These are phyloP conservation scores for Cardiocondyla obscurior DNA, from an alignment of 1,140 invertebrate genomes.

Conservation along the genomic window DNA sequence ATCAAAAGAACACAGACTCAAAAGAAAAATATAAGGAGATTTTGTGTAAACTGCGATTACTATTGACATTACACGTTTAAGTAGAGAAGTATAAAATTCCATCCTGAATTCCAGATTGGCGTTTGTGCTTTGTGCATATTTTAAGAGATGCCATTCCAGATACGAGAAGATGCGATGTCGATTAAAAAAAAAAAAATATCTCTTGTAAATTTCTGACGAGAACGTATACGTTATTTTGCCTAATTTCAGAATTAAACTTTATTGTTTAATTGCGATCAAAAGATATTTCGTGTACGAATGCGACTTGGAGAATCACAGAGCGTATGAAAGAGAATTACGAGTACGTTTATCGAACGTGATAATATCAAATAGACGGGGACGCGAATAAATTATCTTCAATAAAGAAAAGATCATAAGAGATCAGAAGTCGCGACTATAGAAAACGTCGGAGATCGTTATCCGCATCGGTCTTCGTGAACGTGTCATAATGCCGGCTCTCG, in stretches of 20 bases:
- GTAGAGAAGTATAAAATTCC: background rate
- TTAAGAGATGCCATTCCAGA: background rate
- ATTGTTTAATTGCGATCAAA: background rate
- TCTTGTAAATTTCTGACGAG: background rate
- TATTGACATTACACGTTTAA: constrained; percentile 11
- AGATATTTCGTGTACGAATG: background rate
- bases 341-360: no score
- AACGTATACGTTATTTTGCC: background rate
- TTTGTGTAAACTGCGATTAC: background rate
- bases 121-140: constrained; percentile 23
- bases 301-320: background rate
- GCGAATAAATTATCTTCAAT: constrained; percentile 13
- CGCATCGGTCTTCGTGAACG: background rate
- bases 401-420: constrained; percentile 23
- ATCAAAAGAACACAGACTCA: background rate
- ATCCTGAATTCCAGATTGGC: constrained; percentile 2
- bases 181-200: constrained; percentile 2
- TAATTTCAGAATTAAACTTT: background rate
- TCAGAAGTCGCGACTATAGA: background rate
- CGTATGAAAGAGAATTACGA: background rate
- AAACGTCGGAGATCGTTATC: constrained; percentile 19
- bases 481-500: constrained; percentile 1
- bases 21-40: background rate
- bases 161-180: background rate
- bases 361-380: background rate